Base-by-base conservation (phyloP, 2,888 invertebrate genomes). In the Acanthosepion esculentum region DNA sequence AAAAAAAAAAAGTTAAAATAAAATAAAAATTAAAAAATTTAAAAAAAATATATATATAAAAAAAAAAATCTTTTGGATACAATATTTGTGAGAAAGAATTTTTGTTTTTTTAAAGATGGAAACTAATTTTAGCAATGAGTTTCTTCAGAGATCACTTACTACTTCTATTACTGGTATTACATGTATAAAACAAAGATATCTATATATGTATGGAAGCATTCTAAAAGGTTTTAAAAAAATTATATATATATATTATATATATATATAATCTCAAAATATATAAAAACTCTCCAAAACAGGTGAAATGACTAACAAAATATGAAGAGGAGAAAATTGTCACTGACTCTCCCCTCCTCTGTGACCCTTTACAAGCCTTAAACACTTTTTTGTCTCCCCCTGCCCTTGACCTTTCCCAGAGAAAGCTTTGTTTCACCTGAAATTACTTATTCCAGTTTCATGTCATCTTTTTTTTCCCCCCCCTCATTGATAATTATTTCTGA, bases 131-230 rank as follows among this genome's bases (percentile, higher is more conserved):
- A 78, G 78, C 78, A n/a, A 78, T 33, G 78, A 78, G 15, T 15
- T n/a, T 78, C 8, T 78, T 78, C 78, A 78, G 18, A 78, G 78
- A 78, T 78, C 18, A n/a, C 15, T 33, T 33, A n/a, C 15, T 33
- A 12, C 78, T 78, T 4, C n/a, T 78, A 29, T n/a, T 78, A 78
- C 78, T 78, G 78, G 78, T 33, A 78, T 78, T 93, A 29, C 53
- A 93, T 93, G n/a, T 93, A 48, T 93, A 48, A n/a, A n/a, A 48
- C n/a, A 93, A 10, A 53, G 18, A 93, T 93, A 92, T 48, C 29
- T 92, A 48, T 92, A 48, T 92, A 48, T 50, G 48, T 50, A 53
- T 91, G 91, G 20, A 23, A 41, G 91, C 48, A 91, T 48, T 48
- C 33, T 26, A 3, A 92, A 48, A 92, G 7, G 92, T 91, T 18